These are phyloP conservation scores for Todus mexicanus DNA, from an alignment of 2,797 vertebrate species.

Conservation along the genomic window DNA sequence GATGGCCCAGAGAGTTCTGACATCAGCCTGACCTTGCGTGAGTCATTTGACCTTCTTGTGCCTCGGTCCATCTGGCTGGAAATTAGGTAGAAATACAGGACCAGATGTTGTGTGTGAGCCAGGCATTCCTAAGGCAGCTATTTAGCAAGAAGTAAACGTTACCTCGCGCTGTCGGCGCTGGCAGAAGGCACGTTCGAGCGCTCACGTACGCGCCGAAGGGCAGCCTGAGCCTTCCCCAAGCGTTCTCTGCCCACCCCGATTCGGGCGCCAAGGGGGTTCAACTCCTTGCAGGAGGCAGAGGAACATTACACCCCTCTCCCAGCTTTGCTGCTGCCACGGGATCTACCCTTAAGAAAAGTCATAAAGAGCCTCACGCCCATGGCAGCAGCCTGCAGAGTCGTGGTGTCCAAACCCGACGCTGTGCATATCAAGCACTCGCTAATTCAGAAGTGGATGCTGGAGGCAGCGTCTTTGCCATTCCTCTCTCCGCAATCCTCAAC, in stretches of 20 bases:
- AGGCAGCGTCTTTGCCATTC: not conserved
- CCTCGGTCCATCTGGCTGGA: conserved; percentile 52
- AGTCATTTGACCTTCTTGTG: conserved; percentile 46
- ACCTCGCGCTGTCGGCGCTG: not conserved
- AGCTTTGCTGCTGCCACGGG: not conserved
- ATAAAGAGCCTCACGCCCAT: not conserved
- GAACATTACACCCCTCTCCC: not conserved
- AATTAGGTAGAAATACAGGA: conserved; percentile 35
- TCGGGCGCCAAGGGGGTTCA: not conserved
- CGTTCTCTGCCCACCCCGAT: not conserved
- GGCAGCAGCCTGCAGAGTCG: not conserved
- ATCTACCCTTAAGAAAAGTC: not conserved
- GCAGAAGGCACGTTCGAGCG: not conserved
- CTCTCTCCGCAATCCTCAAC: not conserved
- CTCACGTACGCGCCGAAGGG: rapidly evolving
- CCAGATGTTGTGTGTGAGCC: conserved; percentile 53
- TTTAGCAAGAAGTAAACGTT: conserved; percentile 15
- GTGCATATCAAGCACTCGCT: not conserved
- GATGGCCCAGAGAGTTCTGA: conserved; percentile 4
- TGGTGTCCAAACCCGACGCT: rapidly evolving
- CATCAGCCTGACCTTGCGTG: conserved; percentile 43
- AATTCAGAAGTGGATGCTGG: not conserved
- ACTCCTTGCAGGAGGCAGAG: not conserved
- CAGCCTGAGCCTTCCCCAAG: rapidly evolving
- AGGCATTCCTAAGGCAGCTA: conserved; percentile 40